Conservation (phyloP, 1,140 invertebrate genomes). For the Dreissena polymorpha region DNA sequence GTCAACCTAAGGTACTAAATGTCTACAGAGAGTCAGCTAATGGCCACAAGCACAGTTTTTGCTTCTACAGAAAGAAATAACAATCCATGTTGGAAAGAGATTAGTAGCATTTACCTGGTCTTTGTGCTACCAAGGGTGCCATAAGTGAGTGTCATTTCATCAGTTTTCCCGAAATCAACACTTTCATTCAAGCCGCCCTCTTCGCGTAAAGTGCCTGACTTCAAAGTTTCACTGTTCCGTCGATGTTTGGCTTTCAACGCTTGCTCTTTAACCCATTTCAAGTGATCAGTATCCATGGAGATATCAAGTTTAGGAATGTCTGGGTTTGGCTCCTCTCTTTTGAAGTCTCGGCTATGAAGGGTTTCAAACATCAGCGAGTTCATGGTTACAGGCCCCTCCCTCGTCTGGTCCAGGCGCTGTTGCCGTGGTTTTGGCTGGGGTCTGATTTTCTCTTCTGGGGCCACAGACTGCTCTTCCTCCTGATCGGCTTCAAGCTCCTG, state of each 20-base stretch:
- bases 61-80: not conserved
- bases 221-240: constrained; percentile 58
- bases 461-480: constrained; percentile 7
- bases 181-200: constrained; percentile 50
- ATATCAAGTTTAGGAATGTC: constrained; percentile 75
- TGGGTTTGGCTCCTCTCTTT: constrained; percentile 32
- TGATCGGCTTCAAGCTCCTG: constrained; percentile 12
- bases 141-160: constrained; percentile 55
- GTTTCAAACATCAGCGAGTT: constrained; percentile 75
- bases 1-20: no score
- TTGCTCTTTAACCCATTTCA: constrained; percentile 76
- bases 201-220: constrained; percentile 55
- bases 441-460: constrained; percentile 12
- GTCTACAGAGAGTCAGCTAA: not conserved
- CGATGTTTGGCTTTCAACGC: constrained; percentile 67
- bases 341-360: constrained; percentile 73
- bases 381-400: constrained; percentile 62
- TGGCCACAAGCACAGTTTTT: not conserved
- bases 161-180: constrained; percentile 59
- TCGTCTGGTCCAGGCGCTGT: constrained; percentile 44
- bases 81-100: not conserved
- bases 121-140: constrained; percentile 63
- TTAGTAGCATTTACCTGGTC: constrained; percentile 55
- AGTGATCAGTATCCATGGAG: constrained; percentile 76
- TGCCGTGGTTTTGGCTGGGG: constrained; percentile 51